Evolutionary conservation across 2,888 invertebrate genomes (phyloP).

Genomic region (Ligdia adustata): DNA sequence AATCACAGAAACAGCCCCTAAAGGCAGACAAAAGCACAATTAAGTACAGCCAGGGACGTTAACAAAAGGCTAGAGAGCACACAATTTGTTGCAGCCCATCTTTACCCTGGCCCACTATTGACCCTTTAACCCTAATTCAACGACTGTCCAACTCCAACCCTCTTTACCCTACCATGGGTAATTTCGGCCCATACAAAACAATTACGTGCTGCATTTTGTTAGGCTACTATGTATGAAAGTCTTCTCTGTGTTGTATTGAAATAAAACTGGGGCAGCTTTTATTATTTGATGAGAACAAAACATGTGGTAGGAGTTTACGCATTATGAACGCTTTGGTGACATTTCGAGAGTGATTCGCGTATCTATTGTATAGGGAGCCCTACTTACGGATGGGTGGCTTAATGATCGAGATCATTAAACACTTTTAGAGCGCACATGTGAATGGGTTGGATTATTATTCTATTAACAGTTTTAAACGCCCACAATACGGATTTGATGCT

Average conservation of each 20-base stretch:
- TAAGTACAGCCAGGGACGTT: constrained; percentile 78
- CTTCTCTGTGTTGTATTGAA: constrained; percentile 38
- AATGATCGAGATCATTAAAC: constrained; percentile 59
- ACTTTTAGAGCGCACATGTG: constrained; percentile 66
- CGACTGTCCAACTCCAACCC: constrained; percentile 50
- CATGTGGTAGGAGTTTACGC: constrained; percentile 68
- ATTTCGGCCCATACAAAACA: constrained; percentile 32
- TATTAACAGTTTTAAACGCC: constrained; percentile 31
- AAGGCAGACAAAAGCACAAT: constrained; percentile 80
- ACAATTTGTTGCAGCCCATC: constrained; percentile 83
- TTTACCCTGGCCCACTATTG: constrained; percentile 78
- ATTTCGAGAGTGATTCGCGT: constrained; percentile 77
- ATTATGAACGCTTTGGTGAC: constrained; percentile 77
- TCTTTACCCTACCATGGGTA: constrained; percentile 41
- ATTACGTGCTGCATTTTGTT: constrained; percentile 36
- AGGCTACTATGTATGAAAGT: constrained; percentile 20
- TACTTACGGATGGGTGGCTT: constrained; percentile 49
- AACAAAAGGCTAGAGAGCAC: constrained; percentile 75
- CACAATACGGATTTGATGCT: constrained; percentile 18
- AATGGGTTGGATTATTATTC: constrained; percentile 45
- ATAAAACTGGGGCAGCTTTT: constrained; percentile 51
- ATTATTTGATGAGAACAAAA: constrained; percentile 75
- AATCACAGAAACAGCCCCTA: constrained; percentile 60
- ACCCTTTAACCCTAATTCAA: constrained; percentile 82
- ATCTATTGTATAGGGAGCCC: constrained; percentile 56